Conservation (phyloP, 2,797 vertebrate genomes). For the Peromyscus nudipes region DNA sequence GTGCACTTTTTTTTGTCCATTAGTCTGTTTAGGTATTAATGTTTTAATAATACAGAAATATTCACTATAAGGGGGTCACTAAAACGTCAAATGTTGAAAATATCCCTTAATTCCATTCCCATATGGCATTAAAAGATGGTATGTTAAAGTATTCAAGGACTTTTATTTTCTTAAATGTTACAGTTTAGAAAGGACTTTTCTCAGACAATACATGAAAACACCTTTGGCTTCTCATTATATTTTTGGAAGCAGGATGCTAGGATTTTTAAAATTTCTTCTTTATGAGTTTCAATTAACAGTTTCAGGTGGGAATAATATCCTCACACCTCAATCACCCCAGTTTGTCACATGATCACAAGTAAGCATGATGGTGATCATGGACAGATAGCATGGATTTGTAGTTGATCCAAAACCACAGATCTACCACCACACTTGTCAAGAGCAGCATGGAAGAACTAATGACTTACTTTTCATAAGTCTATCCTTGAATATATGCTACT, state of each 20-base stretch:
- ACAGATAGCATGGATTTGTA: neutral
- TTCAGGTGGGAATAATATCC: neutral
- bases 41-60: constrained; percentile 33
- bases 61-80: neutral
- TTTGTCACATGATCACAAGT: neutral
- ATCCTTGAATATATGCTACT: neutral
- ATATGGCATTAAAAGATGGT: constrained; percentile 1
- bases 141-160: constrained; percentile 30
- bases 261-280: neutral
- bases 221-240: neutral
- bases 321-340: neutral
- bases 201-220: constrained; percentile 32
- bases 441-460: neutral
- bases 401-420: neutral
- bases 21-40: neutral
- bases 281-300: neutral
- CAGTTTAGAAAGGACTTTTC: neutral
- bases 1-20: neutral
- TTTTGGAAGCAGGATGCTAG: constrained; percentile 6
- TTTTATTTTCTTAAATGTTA: constrained; percentile 33
- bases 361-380: neutral
- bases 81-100: neutral
- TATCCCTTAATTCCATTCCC: neutral
- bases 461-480: neutral
- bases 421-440: neutral